Conservation (phyloP, 1,140 invertebrate genomes). For the Charaxes varanes region DNA sequence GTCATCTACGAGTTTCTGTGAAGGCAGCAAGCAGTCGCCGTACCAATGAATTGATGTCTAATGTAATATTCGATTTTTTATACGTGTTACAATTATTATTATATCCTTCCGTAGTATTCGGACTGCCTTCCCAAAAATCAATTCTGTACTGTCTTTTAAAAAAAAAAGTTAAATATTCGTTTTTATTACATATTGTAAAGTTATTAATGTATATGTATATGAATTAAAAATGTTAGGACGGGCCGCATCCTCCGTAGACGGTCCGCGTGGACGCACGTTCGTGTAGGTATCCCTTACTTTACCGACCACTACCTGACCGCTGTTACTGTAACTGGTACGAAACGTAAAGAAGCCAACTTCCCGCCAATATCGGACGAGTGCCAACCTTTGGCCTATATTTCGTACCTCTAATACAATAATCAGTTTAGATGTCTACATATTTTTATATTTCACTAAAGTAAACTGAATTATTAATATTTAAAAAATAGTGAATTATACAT, state of each 20-base stretch:
- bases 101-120: slow-evolving; percentile 8
- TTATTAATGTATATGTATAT: not conserved
- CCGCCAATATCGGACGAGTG: slow-evolving; percentile 4
- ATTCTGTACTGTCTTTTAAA: slow-evolving; percentile 7
- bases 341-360: too few species aligned
- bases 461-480: slow-evolving; percentile 18
- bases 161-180: not conserved
- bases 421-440: slow-evolving; percentile 24
- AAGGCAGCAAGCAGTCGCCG: slow-evolving; percentile 20
- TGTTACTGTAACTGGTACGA: not conserved
- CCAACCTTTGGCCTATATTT: slow-evolving; percentile 1
- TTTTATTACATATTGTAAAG: not conserved
- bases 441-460: slow-evolving; percentile 26
- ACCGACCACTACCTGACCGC: not conserved
- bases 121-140: slow-evolving; percentile 14
- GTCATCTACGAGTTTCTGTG: slow-evolving; percentile 41
- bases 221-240: not conserved
- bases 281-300: slow-evolving; percentile 14
- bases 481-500: slow-evolving; percentile 21
- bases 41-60: slow-evolving; percentile 7
- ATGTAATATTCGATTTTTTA: slow-evolving; percentile 1
- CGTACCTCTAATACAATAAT: slow-evolving; percentile 14
- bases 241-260: not conserved
- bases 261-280: slow-evolving; percentile 6
- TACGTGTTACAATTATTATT: slow-evolving; percentile 3